Evolutionary conservation across 2,888 invertebrate genomes (phyloP), one percentile per base, ranked within the genome.

Genomic region (Brenthis ino): DNA sequence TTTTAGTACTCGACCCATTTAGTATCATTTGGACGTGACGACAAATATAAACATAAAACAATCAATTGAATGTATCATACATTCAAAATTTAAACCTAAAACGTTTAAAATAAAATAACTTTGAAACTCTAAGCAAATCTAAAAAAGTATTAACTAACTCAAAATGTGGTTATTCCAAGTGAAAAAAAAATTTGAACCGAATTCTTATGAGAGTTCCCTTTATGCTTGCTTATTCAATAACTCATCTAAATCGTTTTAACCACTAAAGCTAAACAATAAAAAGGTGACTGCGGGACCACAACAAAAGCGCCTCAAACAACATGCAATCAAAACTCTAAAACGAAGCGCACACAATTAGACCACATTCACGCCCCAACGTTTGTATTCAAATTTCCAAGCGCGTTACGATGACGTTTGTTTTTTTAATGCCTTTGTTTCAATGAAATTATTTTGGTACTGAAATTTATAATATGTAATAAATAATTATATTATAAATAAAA

Each of bases 241-340:
- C 47, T 58, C 24, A 28, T 20, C 47, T 20, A 60, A 60, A 55
- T 54, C 16, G 47, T 56, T 37, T 60, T 28, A 56, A 67, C 61
- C 61, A 61, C 56, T 48, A 67, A 20, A 61, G 11, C 67, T 55
- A 56, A 71, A 65, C 63, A 68, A 74, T 63, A 71, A 69, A 65
- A 57, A 67, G 69, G 69, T 56, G 48, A 50, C 55, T 56, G 64
- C 55, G 74, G 70, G 72, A 69, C 74, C 68, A 70, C 79, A 80
- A 87, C 85, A 89, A 88, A 84, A 83, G 84, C 74, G 74, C 81
- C 80, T 82, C 82, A 85, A 89, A 89, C 84, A 88, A 88, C 79
- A 83, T 76, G 84, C 85, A 86, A 89, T 89, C 83, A 85, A 85
- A 85, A 87, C 86, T 87, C 82, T 77, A 85, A 88, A 87, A 85